Evolutionary conservation across 2,797 vertebrate genomes (phyloP).

Genomic region (Phoebastria nigripes): DNA sequence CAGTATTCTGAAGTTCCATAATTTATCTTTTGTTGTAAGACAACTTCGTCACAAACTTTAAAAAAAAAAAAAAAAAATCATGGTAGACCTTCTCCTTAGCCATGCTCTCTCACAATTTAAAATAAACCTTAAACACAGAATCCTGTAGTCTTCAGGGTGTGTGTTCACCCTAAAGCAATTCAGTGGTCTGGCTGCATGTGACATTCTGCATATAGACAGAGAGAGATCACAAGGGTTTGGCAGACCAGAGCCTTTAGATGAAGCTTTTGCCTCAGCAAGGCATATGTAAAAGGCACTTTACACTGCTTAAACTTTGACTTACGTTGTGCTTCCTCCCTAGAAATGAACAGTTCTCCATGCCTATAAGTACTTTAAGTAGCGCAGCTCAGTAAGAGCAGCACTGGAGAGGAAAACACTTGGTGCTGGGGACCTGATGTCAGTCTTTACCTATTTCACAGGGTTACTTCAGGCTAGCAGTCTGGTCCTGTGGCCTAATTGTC

Average conservation of each 20-base stretch:
- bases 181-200: neutral
- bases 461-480: neutral
- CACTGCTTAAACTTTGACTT: neutral
- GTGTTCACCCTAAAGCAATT: neutral
- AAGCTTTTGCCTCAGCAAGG: neutral
- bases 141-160: neutral
- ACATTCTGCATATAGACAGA: neutral
- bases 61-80: no score
- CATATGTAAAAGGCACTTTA: neutral
- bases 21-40: neutral
- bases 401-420: neutral
- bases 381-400: neutral
- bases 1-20: neutral
- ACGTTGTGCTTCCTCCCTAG: neutral
- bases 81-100: neutral
- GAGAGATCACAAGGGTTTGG: rapidly evolving
- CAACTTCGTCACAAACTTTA: rapidly evolving
- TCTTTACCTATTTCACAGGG: neutral
- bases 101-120: neutral
- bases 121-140: neutral
- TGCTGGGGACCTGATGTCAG: neutral
- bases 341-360: neutral
- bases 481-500: neutral
- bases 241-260: neutral
- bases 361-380: neutral